Percentiles rank a stretch among this genome's conserved stretches.
Evolutionary conservation across 2,797 vertebrate genomes (phyloP).

Genomic region (Syncerus caffer): DNA sequence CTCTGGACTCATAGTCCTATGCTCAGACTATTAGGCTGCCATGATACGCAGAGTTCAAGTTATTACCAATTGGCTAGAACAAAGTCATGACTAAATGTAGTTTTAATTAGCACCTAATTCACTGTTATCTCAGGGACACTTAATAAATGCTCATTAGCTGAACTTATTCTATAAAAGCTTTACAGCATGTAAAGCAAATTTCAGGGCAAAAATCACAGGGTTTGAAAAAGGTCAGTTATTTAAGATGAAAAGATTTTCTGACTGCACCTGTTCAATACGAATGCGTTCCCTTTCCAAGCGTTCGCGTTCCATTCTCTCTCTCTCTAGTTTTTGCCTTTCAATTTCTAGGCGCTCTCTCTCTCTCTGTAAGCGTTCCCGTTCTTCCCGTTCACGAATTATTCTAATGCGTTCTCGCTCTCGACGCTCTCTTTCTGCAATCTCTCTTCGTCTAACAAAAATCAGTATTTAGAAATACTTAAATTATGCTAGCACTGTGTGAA

Average conservation of each 20-base stretch:
- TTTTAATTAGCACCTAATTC: constrained; percentile 39
- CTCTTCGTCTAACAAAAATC: constrained; percentile 88
- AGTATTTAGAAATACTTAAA: constrained; percentile 77
- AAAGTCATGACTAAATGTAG: neutral
- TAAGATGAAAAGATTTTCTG: constrained; percentile 76
- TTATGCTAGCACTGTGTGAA: constrained; percentile 73
- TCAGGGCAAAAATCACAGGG: constrained; percentile 63
- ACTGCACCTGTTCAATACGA: constrained; percentile 95
- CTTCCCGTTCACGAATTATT: constrained; percentile 91
- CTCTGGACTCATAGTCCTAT: constrained; percentile 66
- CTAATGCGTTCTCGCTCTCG: constrained; percentile 92
- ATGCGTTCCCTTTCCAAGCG: constrained; percentile 94
- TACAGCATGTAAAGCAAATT: constrained; percentile 70
- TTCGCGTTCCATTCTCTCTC: constrained; percentile 96
- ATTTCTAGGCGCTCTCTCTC: constrained; percentile 95
- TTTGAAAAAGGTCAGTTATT: constrained; percentile 69
- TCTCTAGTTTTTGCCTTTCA: constrained; percentile 94
- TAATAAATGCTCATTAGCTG: constrained; percentile 41
- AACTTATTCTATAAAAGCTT: constrained; percentile 56
- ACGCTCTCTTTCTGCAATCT: constrained; percentile 92
- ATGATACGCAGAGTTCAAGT: constrained; percentile 46
- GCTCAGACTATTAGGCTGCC: constrained; percentile 68
- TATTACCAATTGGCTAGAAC: neutral
- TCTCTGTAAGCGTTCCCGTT: constrained; percentile 91
- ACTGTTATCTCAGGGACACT: constrained; percentile 40